These are phyloP conservation scores for Eupleurogrammus muticus DNA, from an alignment of 2,797 vertebrate genomes.

Conservation along the genomic window DNA sequence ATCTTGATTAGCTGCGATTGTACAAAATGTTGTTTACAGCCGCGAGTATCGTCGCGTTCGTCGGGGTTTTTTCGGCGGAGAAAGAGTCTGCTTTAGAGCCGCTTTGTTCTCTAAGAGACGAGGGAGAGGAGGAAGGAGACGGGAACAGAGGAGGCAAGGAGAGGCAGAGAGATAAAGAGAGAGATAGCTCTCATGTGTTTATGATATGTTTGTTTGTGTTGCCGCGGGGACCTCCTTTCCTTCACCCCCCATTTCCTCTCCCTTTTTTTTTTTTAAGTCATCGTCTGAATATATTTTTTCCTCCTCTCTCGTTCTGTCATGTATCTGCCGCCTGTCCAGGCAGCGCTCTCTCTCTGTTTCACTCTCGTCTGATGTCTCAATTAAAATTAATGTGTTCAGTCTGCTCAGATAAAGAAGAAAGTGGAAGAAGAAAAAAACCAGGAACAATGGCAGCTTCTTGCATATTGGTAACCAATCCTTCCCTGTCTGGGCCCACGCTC, in stretches of 20 bases:
- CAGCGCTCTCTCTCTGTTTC: slow-evolving; percentile 64
- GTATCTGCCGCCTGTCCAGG: slow-evolving; percentile 71
- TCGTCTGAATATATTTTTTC: slow-evolving; percentile 38
- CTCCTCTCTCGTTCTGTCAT: slow-evolving; percentile 50
- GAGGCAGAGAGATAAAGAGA: slow-evolving; percentile 62
- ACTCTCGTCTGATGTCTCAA: slow-evolving; percentile 74
- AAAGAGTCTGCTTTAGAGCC: slow-evolving; percentile 49
- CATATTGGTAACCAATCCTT: slow-evolving; percentile 69
- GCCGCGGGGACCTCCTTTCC: slow-evolving; percentile 65
- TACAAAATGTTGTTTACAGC: slow-evolving; percentile 60
- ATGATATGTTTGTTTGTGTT: slow-evolving; percentile 78
- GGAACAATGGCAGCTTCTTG: slow-evolving; percentile 68
- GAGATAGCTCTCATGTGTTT: slow-evolving; percentile 72
- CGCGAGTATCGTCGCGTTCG: background rate
- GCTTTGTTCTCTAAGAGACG: slow-evolving; percentile 72
- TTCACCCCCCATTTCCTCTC: slow-evolving; percentile 44
- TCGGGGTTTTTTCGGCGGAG: slow-evolving; percentile 41
- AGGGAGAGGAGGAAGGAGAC: slow-evolving; percentile 54
- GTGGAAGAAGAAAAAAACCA: slow-evolving; percentile 53
- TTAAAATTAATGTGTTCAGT: slow-evolving; percentile 79
- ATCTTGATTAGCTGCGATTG: slow-evolving; percentile 52
- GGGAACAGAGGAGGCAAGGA: slow-evolving; percentile 23
- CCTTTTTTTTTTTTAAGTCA: slow-evolving; percentile 39
- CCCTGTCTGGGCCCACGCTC: slow-evolving; percentile 53
- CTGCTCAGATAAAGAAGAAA: slow-evolving; percentile 73